Evolutionary conservation across 2,113 vertebrate species (phyloP).

Genomic region (Brachionichthys hirsutus): DNA sequence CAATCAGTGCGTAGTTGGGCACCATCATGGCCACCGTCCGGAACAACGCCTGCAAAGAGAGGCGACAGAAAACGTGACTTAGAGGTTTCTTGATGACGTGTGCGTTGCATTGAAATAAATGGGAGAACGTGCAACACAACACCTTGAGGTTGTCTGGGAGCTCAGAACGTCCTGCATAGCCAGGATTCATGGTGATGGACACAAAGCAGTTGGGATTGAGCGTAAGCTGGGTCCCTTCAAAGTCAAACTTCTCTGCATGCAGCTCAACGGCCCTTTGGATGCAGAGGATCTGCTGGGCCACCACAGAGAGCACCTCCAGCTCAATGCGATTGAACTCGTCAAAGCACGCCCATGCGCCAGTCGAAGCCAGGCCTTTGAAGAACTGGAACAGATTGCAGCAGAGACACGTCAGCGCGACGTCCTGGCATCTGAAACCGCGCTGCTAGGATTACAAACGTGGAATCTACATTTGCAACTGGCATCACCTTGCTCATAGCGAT

Average conservation of each 20-base stretch:
- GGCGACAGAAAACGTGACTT: neutral
- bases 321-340: constrained; percentile 96
- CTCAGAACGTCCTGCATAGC: constrained; percentile 90
- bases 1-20: constrained; percentile 92
- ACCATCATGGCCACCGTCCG: constrained; percentile 96
- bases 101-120: no score
- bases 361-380: constrained; percentile 92
- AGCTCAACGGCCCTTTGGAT: constrained; percentile 89
- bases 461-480: no score
- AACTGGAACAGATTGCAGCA: constrained; percentile 56
- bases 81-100: no score
- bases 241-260: constrained; percentile 84
- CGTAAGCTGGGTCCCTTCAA: constrained; percentile 90
- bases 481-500: constrained; percentile 90
- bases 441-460: no score
- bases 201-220: constrained; percentile 91
- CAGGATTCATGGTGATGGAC: constrained; percentile 96
- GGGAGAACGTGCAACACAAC: neutral
- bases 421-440: no score
- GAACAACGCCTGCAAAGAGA: constrained; percentile 82
- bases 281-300: constrained; percentile 92
- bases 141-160: constrained; percentile 95
- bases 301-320: constrained; percentile 94
- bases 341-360: constrained; percentile 94
- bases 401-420: no score